A percentile compares a stretch with the other conserved stretches of the same genome.
These are phyloP conservation scores for Nematostella vectensis DNA, from an alignment of 92 coral and sea anemone species.

Conservation along the genomic window DNA sequence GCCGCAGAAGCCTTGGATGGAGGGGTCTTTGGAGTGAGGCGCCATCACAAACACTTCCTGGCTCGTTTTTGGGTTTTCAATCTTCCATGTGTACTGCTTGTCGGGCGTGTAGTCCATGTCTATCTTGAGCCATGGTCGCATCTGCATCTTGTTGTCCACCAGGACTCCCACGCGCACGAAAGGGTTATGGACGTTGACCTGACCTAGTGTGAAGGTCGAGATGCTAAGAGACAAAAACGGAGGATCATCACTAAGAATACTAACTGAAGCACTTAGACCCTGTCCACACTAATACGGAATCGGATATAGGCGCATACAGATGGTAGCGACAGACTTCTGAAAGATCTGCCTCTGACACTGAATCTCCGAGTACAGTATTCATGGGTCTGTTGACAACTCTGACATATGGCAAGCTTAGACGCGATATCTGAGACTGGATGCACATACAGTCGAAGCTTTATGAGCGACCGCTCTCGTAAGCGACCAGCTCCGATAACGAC, in stretches of 20 bases:
- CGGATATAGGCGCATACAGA: too few relatives aligned
- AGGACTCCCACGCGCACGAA: conserved; percentile 58
- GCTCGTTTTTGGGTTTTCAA: conserved; percentile 22
- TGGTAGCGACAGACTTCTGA: too few relatives aligned
- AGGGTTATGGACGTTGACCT: conserved; percentile 54
- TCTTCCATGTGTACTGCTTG: conserved; percentile 16
- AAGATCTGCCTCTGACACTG: too few relatives aligned
- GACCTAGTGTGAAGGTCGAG: conserved; percentile 27
- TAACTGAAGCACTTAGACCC: background rate
- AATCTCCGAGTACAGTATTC: too few relatives aligned
- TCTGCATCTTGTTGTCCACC: conserved; percentile 9
- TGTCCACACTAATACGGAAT: too few relatives aligned
- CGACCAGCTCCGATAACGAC: too few relatives aligned
- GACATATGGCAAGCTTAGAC: too few relatives aligned
- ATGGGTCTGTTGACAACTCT: too few relatives aligned
- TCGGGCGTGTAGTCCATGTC: conserved; percentile 1
- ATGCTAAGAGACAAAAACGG: conserved; percentile 37
- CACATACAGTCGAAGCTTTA: too few relatives aligned
- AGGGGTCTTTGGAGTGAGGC: conserved; percentile 23
- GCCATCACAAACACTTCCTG: conserved; percentile 22
- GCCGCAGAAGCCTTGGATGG: conserved; percentile 17
- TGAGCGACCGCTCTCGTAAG: too few relatives aligned
- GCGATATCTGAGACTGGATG: too few relatives aligned
- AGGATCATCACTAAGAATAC: background rate
- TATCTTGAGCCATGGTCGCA: conserved; percentile 17